Evolutionary conservation across 2,113 vertebrate genomes (phyloP).

Genomic region (Mohoua ochrocephala): DNA sequence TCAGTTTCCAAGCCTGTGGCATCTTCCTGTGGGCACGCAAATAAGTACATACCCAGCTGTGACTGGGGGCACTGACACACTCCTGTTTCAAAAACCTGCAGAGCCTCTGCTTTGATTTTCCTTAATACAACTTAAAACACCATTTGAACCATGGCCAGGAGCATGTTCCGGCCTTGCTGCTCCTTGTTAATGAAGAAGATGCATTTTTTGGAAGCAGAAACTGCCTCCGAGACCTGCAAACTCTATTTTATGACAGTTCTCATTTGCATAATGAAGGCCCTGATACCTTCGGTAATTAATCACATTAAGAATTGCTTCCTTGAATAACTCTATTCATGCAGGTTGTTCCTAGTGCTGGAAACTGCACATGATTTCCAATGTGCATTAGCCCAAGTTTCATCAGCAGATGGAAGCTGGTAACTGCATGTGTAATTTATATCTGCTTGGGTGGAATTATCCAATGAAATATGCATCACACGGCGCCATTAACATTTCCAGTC

Average conservation of each 20-base stretch:
- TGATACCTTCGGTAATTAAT: constrained; percentile 59
- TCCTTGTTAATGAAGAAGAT: not conserved
- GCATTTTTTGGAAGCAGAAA: not conserved
- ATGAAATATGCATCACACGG: constrained; percentile 55
- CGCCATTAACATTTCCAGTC: constrained; percentile 30
- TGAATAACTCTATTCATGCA: constrained; percentile 36
- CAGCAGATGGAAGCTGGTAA: constrained; percentile 63
- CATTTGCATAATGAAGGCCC: constrained; percentile 62
- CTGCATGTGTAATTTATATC: constrained; percentile 63
- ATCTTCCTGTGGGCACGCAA: not conserved
- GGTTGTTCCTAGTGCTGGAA: constrained; percentile 37
- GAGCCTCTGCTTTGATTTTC: not conserved
- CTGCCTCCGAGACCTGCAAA: constrained; percentile 25
- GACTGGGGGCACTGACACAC: not conserved
- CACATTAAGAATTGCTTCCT: constrained; percentile 58
- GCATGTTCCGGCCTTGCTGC: not conserved
- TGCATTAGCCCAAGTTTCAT: constrained; percentile 51
- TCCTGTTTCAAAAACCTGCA: not conserved
- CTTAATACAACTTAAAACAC: not conserved
- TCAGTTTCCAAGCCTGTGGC: not conserved
- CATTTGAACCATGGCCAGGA: fast-evolving
- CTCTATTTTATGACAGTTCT: constrained; percentile 38
- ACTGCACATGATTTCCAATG: constrained; percentile 33
- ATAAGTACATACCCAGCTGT: not conserved
- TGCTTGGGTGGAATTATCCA: constrained; percentile 54